A percentile compares a stretch with the other conserved stretches of the same genome.
Evolutionary conservation across 2,888 invertebrate genomes (phyloP).

Genomic region (Caradrina kadenii): DNA sequence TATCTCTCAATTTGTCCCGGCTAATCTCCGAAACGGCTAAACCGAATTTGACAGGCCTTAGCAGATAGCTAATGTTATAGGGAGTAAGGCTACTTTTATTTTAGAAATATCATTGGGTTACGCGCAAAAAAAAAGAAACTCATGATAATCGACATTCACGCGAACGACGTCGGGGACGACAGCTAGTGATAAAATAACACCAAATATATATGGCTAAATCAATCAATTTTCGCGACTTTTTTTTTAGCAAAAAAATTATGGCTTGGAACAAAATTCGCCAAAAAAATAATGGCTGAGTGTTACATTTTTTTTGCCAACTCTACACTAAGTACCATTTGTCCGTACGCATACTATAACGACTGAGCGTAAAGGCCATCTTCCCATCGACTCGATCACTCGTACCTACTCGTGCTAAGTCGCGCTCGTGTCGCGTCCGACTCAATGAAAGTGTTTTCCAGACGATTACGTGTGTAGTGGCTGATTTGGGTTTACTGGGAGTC

Average conservation of each 20-base stretch:
- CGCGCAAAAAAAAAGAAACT: no score
- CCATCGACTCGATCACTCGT: conserved; percentile 61
- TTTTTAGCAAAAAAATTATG: background rate
- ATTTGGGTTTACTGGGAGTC: background rate
- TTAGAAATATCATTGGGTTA: no score
- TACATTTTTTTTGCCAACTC: conserved; percentile 54
- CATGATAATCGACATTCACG: no score
- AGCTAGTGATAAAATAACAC: no score
- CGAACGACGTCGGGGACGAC: no score
- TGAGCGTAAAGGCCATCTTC: conserved; percentile 76
- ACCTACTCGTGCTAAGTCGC: background rate
- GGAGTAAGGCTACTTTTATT: no score
- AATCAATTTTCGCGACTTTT: no score
- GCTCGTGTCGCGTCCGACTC: conserved; percentile 2
- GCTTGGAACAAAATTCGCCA: background rate
- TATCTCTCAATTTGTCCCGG: no score
- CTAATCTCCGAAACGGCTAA: no score
- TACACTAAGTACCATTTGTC: conserved; percentile 46
- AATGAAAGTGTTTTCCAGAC: conserved; percentile 41
- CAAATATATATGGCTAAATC: no score
- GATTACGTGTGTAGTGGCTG: background rate
- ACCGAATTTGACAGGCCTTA: no score
- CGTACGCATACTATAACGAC: conserved; percentile 42
- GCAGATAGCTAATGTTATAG: no score
- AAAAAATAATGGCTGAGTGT: conserved; percentile 16